phyloP scores from a whole-genome alignment of 2,888 invertebrate species.

The Eurois occulta region DNA sequence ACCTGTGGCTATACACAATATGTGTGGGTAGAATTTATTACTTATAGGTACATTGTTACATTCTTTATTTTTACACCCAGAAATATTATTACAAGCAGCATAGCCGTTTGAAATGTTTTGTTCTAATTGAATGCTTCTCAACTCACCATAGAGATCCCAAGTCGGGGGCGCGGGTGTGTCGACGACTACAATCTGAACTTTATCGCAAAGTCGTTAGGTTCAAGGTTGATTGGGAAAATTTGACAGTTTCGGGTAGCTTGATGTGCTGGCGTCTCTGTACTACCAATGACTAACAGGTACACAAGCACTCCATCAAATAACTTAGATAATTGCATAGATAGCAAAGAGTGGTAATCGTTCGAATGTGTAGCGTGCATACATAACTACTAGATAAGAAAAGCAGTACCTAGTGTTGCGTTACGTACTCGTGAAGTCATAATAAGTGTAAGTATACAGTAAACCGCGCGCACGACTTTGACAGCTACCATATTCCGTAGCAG shows the following conservation, averaged over 20 bases:
- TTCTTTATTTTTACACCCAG: conserved; percentile 16
- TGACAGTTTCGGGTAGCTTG: too few relatives aligned
- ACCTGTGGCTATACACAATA: conserved; percentile 3
- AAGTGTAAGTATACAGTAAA: too few relatives aligned
- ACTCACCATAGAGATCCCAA: neutral
- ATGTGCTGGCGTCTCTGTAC: too few relatives aligned
- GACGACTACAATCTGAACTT: too few relatives aligned
- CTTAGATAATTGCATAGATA: conserved; percentile 8
- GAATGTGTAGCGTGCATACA: conserved; percentile 6
- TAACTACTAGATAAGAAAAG: neutral
- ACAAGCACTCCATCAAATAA: conserved; percentile 22
- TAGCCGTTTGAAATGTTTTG: neutral
- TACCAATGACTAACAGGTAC: neutral
- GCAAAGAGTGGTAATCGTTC: neutral
- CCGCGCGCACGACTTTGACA: neutral
- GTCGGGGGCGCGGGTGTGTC: neutral
- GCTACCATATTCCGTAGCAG: neutral
- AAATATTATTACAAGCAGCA: neutral
- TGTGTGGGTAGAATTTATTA: conserved; percentile 14
- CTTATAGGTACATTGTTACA: conserved; percentile 10
- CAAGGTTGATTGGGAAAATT: too few relatives aligned
- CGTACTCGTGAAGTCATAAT: conserved; percentile 13
- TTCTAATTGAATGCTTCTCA: conserved; percentile 8
- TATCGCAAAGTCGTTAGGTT: too few relatives aligned
- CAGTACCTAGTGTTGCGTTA: neutral